phyloP scores from a whole-genome alignment of 2,888 invertebrate species.

The Ypsolopha scabrella region DNA sequence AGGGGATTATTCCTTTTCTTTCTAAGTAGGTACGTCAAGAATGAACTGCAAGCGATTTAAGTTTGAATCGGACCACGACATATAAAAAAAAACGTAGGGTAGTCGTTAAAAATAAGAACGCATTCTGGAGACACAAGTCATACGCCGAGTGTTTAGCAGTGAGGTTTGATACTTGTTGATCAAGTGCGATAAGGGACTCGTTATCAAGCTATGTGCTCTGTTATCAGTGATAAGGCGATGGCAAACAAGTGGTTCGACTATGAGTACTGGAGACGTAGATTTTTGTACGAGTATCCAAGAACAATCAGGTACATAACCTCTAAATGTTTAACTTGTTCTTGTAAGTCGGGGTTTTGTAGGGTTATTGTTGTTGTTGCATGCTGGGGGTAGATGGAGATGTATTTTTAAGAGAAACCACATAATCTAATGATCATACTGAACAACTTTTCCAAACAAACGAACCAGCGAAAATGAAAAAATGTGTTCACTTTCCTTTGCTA shows the following conservation, averaged over 20 bases:
- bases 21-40: no score
- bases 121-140: neutral
- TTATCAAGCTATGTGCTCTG: slow-evolving; percentile 57
- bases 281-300: slow-evolving; percentile 29
- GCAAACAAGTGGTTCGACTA: slow-evolving; percentile 43
- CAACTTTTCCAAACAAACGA: no score
- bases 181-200: slow-evolving; percentile 41
- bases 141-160: neutral
- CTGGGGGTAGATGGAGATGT: no score
- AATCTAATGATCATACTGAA: no score
- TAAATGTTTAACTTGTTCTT: neutral
- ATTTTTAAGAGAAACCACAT: no score
- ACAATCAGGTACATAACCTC: slow-evolving; percentile 35
- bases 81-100: neutral
- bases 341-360: no score
- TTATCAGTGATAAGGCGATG: slow-evolving; percentile 57
- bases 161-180: slow-evolving; percentile 28
- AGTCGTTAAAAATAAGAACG: neutral
- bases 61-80: neutral
- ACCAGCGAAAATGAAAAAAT: no score
- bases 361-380: no score
- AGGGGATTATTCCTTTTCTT: no score
- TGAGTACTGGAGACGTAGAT: slow-evolving; percentile 31
- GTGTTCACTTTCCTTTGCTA: no score
- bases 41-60: neutral